phyloP scores from a whole-genome alignment of 2,888 invertebrate genomes.

The Ichneumon xanthorius region DNA sequence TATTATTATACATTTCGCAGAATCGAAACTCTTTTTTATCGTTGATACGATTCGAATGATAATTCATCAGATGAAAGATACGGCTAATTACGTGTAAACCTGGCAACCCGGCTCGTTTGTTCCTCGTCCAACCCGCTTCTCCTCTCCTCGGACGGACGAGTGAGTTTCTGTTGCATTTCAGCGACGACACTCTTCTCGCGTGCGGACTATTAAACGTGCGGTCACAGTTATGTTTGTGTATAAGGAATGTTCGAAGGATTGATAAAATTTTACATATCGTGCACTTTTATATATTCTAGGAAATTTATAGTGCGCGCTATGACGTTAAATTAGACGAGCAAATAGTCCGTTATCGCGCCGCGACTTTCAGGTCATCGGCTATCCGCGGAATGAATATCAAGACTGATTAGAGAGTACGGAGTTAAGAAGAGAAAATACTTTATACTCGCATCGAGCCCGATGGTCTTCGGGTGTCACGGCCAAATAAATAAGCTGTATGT shows the following conservation, averaged over 20 bases:
- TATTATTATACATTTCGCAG: neutral
- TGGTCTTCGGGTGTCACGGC: neutral
- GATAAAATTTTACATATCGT: neutral
- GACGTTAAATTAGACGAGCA: neutral
- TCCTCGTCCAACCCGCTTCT: neutral
- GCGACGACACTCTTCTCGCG: neutral
- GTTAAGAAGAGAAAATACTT: neutral
- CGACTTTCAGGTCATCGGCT: constrained; percentile 34
- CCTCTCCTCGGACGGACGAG: neutral
- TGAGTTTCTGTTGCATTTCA: neutral
- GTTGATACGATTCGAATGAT: neutral
- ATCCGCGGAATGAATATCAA: neutral
- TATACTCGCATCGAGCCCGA: neutral
- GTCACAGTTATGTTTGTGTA: neutral
- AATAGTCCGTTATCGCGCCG: constrained; percentile 8
- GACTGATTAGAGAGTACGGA: constrained; percentile 49
- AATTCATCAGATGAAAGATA: neutral
- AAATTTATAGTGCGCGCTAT: neutral
- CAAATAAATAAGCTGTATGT: neutral
- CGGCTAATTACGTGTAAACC: neutral
- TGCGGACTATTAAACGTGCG: neutral
- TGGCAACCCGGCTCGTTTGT: neutral
- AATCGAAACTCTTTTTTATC: neutral
- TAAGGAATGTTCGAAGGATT: neutral
- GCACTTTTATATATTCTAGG: neutral